Evolutionary conservation across 2,797 vertebrate species (phyloP).

Genomic region (Pseudochirops corinnae): DNA sequence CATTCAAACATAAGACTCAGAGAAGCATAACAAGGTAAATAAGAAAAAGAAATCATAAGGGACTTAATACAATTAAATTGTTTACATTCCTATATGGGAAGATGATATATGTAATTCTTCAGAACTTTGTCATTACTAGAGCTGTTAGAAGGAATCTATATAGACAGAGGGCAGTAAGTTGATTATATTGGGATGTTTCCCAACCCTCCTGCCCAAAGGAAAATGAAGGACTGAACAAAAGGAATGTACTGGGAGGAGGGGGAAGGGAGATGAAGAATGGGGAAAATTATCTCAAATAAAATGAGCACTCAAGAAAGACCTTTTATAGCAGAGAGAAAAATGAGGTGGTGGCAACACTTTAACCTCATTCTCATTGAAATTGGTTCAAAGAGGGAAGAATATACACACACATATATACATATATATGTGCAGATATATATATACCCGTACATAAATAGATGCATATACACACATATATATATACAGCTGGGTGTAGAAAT

Average conservation of each 20-base stretch:
- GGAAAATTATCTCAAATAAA: background rate
- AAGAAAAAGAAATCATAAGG: background rate
- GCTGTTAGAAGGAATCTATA: background rate
- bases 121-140: background rate
- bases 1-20: background rate
- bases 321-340: background rate
- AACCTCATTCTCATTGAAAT: background rate
- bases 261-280: background rate
- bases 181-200: background rate
- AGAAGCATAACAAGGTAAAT: background rate
- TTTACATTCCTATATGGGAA: no score
- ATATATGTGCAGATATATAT: background rate
- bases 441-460: rapidly evolving
- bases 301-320: background rate
- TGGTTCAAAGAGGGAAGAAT: background rate
- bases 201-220: background rate
- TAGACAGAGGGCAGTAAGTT: background rate
- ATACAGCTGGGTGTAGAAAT: background rate
- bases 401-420: no score
- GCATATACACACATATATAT: background rate
- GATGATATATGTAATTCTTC: background rate
- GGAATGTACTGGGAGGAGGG: background rate
- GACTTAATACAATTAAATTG: background rate
- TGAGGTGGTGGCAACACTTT: background rate
- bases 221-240: background rate